Evolutionary conservation across 1,140 invertebrate species (phyloP).

Genomic region (Nomia melanderi): DNA sequence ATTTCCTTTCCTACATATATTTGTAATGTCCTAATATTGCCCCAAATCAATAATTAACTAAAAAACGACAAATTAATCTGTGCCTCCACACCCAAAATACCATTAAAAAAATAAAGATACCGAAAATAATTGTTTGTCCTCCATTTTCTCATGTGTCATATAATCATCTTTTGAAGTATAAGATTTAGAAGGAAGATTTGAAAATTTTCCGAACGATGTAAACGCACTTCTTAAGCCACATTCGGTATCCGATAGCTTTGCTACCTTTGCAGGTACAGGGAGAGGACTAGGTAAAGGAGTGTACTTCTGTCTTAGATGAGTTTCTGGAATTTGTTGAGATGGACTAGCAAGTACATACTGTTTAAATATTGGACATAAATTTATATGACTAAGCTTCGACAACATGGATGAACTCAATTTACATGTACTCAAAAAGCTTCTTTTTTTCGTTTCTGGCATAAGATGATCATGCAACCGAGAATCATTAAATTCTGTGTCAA

Average conservation of each 20-base stretch:
- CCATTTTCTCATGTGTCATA: constrained; percentile 45
- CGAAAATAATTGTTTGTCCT: constrained; percentile 67
- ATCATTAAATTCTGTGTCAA: constrained; percentile 47
- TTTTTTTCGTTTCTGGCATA: constrained; percentile 9
- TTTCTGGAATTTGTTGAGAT: constrained; percentile 37
- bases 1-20: constrained; percentile 6
- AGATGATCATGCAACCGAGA: constrained; percentile 38
- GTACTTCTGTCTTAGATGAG: constrained; percentile 65
- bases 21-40: neutral
- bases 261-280: constrained; percentile 65
- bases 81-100: constrained; percentile 33
- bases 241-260: constrained; percentile 61
- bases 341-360: constrained; percentile 63
- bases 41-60: neutral
- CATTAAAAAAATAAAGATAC: constrained; percentile 65
- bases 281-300: constrained; percentile 68
- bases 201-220: constrained; percentile 40
- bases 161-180: constrained; percentile 45
- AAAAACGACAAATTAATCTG: constrained; percentile 16
- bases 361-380: constrained; percentile 67
- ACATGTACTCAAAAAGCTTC: constrained; percentile 33
- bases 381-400: constrained; percentile 69
- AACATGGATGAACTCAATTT: constrained; percentile 65
- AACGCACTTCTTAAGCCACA: constrained; percentile 34
- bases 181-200: constrained; percentile 41